Evolutionary conservation across 2,888 invertebrate genomes (phyloP).

Genomic region (Pegoplata infirma): DNA sequence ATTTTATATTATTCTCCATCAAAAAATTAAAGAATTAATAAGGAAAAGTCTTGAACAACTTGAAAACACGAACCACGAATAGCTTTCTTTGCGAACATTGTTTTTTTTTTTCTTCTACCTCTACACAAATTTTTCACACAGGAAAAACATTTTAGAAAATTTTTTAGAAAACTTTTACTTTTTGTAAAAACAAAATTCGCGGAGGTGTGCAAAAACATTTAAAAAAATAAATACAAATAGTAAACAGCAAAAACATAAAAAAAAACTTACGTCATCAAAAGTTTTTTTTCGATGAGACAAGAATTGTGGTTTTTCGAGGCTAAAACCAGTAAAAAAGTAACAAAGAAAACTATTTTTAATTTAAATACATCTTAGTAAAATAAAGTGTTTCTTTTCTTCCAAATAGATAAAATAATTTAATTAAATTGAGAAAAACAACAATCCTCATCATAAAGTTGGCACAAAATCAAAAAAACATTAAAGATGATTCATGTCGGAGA

Average conservation of each 20-base stretch:
- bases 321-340: slow-evolving; percentile 44
- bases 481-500: slow-evolving; percentile 85
- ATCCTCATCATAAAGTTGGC: slow-evolving; percentile 29
- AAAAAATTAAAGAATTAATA: slow-evolving; percentile 1
- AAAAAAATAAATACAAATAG: slow-evolving; percentile 32
- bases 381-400: background rate
- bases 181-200: slow-evolving; percentile 31
- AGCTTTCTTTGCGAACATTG: slow-evolving; percentile 25
- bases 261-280: slow-evolving; percentile 60
- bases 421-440: slow-evolving; percentile 8
- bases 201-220: slow-evolving; percentile 57
- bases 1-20: too few relatives aligned
- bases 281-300: slow-evolving; percentile 50
- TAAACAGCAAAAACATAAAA: slow-evolving; percentile 5
- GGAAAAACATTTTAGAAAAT: slow-evolving; percentile 38
- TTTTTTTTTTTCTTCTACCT: slow-evolving; percentile 32
- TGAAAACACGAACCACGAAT: background rate
- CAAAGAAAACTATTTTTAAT: slow-evolving; percentile 42
- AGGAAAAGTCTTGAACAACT: background rate
- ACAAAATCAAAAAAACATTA: slow-evolving; percentile 35
- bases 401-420: slow-evolving; percentile 14
- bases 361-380: background rate
- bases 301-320: slow-evolving; percentile 45
- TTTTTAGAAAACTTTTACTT: slow-evolving; percentile 31
- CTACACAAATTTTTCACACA: slow-evolving; percentile 20